A percentile compares a stretch with the other conserved stretches of the same genome.
Conservation (phyloP, 2,113 vertebrate genomes). For the Ceuthmochares aereus region DNA sequence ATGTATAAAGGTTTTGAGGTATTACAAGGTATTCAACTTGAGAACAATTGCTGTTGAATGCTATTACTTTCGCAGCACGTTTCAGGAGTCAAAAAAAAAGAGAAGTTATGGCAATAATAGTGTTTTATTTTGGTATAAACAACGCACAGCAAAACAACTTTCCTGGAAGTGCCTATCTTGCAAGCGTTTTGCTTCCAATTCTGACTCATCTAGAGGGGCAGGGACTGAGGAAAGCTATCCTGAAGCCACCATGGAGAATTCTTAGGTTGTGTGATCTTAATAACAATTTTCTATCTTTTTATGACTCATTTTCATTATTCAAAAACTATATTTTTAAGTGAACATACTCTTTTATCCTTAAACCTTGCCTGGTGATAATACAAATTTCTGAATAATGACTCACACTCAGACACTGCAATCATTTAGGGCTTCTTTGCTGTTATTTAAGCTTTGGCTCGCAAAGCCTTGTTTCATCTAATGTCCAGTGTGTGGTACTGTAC, state of each 20-base stretch:
- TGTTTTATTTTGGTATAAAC: conserved; percentile 26
- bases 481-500: not conserved
- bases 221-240: not conserved
- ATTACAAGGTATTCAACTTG: not conserved
- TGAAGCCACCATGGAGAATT: not conserved
- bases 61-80: not conserved
- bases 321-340: not conserved
- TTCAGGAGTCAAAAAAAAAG: not conserved
- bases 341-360: not conserved
- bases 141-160: conserved; percentile 1
- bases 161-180: not conserved
- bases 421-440: not conserved
- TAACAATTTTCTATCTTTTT: not conserved
- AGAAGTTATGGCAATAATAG: not conserved
- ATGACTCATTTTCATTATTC: not conserved
- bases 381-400: not conserved
- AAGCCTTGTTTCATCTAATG: not conserved
- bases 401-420: not conserved
- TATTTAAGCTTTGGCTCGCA: not conserved
- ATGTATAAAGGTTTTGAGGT: not conserved
- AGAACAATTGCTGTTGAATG: not conserved
- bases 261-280: not conserved
- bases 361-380: not conserved
- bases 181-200: not conserved
- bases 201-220: not conserved